Evolutionary conservation across 1,140 invertebrate genomes (phyloP), one percentile per base, ranked within the genome.

Genomic region (Bombus confusus): DNA sequence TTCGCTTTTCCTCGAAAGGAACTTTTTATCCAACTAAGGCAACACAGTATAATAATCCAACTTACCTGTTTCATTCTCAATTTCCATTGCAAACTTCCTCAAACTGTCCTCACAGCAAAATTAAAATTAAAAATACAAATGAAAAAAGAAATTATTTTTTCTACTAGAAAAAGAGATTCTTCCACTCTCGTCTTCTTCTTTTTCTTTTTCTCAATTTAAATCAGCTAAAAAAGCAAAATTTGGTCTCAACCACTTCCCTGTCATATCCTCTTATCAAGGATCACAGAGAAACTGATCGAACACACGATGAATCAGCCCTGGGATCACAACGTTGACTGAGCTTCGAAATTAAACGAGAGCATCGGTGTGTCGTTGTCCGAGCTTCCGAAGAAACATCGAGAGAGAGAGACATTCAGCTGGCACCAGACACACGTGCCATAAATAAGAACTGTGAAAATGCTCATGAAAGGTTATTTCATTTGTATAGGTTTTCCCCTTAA

Each of bases 301-400:
- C 34, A 68, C 31, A 31, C 31, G 69, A 28, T 18, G 43, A 76
- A 59, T 25, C 57, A 52, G 18, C 3, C 13, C 15, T 12, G 37
- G 18, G 15, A 72, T 79, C 66, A 37, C 66, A 15, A 79, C 22
- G 66, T 72, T 34, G 66, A 59, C 83, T 71, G 66, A 84, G 66
- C 39, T 71, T 72, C 52, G 76, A 79, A 84, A 84, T 84, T 84
- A 41, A 39, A 39, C 43, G 64, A 62, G 8, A 34, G n/a, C n/a
- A 66, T 66, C 25, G 10, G 22, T 41, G 39, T 47, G 71, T 59
- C 62, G 80, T 64, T 74, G 37, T 81, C 52, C 82, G 74, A 74
- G 80, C 39, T 82, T 82, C 31, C n/a, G 5, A 47, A 71, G 75
- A 79, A 71, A 59, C 52, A 41, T 62, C 82, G 47, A n/a, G 72